Conservation (phyloP, 2,113 vertebrate species). For the Dolichotis patagonum region DNA sequence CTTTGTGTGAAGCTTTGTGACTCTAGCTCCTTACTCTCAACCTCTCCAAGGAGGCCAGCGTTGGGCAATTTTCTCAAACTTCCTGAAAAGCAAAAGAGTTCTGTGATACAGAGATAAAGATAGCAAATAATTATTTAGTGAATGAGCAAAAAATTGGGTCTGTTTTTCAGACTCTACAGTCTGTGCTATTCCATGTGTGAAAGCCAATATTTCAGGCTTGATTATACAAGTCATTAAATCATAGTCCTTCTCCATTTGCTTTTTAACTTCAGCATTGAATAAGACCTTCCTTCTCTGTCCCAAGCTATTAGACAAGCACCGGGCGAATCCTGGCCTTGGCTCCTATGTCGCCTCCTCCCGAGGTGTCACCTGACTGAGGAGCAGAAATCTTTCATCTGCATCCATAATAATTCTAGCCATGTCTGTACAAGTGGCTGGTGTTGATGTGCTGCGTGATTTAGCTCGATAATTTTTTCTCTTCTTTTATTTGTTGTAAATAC, state of each 20-base stretch:
- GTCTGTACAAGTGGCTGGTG: no score
- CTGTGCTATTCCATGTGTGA: neutral
- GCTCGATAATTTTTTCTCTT: neutral
- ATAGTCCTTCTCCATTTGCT: no score
- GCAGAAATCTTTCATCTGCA: no score
- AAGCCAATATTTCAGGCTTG: fast-evolving
- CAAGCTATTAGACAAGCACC: neutral
- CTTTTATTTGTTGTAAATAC: neutral
- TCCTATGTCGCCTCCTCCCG: neutral
- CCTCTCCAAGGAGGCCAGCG: neutral
- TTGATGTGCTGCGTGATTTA: fast-evolving
- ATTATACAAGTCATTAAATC: no score
- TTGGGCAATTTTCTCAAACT: neutral
- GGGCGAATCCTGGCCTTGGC: neutral
- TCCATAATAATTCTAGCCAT: neutral
- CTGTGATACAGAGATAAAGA: neutral
- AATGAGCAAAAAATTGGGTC: neutral
- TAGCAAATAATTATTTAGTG: neutral
- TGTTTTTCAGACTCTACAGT: neutral
- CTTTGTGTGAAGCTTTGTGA: neutral
- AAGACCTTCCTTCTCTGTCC: no score
- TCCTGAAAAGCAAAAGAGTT: neutral
- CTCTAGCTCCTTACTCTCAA: neutral
- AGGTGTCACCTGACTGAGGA: neutral
- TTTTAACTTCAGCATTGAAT: neutral